Percentiles rank a stretch among this genome's conserved stretches.
phyloP scores from a whole-genome alignment of 2,113 vertebrate genomes.

The Eublepharis macularius region DNA sequence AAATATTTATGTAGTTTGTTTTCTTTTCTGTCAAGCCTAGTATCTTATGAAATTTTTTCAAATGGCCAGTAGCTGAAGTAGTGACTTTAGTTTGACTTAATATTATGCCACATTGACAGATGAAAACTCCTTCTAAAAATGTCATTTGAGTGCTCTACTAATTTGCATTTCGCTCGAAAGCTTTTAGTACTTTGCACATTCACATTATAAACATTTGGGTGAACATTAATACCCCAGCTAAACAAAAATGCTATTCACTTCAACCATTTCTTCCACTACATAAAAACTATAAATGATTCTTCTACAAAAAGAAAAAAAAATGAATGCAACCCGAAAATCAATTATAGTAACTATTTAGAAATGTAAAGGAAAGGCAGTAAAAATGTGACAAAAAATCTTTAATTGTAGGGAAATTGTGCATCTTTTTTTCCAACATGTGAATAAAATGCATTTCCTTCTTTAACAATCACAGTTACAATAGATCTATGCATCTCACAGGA shows the following conservation, averaged over 20 bases:
- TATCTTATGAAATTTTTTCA: conserved; percentile 83
- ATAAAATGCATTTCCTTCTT: conserved; percentile 88
- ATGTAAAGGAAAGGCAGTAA: conserved; percentile 84
- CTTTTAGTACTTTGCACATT: conserved; percentile 91
- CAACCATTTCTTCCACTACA: conserved; percentile 94
- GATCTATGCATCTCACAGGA: conserved; percentile 88
- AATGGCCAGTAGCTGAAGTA: conserved; percentile 86
- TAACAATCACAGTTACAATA: conserved; percentile 87
- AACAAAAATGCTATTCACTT: conserved; percentile 97
- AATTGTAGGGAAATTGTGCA: conserved; percentile 88
- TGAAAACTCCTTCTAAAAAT: conserved; percentile 87
- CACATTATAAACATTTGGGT: conserved; percentile 99
- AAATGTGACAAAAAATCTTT: conserved; percentile 87
- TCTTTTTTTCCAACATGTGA: conserved; percentile 85
- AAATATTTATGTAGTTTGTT: conserved; percentile 89
- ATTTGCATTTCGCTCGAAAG: conserved; percentile 87
- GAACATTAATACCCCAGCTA: conserved; percentile 96
- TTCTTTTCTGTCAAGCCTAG: conserved; percentile 84
- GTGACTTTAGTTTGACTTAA: conserved; percentile 87
- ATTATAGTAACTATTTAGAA: conserved; percentile 85
- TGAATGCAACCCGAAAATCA: conserved; percentile 82
- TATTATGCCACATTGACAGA: conserved; percentile 86
- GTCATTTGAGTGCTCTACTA: conserved; percentile 83
- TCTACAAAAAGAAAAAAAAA: conserved; percentile 76
- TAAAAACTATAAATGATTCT: conserved; percentile 95